Conservation (phyloP, 2,113 vertebrate species). For the Gallinago jamesoni region DNA sequence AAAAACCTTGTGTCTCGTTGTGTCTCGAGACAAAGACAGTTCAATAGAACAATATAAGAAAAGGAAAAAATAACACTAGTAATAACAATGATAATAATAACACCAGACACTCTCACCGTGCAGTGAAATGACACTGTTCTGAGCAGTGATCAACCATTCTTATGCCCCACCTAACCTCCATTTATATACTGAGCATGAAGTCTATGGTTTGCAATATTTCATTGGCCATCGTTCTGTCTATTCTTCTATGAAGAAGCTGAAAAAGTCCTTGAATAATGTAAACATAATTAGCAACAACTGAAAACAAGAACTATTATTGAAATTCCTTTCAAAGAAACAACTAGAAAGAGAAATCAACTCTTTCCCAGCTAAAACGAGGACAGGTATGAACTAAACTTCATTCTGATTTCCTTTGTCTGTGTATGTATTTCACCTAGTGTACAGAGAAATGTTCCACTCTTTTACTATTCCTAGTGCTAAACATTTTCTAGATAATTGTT, state of each 20-base stretch:
- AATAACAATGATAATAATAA: not conserved
- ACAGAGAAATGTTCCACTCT: not conserved
- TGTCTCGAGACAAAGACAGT: not conserved
- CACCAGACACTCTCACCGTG: not conserved
- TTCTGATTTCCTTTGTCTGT: not conserved
- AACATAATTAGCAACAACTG: not conserved
- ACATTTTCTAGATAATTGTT: not conserved
- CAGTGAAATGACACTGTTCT: not conserved
- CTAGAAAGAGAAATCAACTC: not conserved
- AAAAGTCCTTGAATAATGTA: not conserved
- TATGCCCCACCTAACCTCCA: not conserved
- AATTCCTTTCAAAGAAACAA: not conserved
- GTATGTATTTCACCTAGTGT: rapidly evolving
- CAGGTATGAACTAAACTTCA: not conserved
- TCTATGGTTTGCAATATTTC: not conserved
- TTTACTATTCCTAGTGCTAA: not conserved
- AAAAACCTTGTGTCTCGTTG: not conserved
- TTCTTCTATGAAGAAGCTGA: not conserved
- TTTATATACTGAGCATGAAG: not conserved
- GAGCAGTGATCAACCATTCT: not conserved
- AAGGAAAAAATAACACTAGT: not conserved
- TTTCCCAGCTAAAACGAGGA: not conserved
- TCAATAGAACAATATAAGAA: not conserved
- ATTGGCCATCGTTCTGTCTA: not conserved
- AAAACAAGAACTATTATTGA: not conserved